Percentiles rank a stretch among this genome's conserved stretches.
Conservation (phyloP, 2,113 vertebrate species). For the Melanotaenia duboulayi region DNA sequence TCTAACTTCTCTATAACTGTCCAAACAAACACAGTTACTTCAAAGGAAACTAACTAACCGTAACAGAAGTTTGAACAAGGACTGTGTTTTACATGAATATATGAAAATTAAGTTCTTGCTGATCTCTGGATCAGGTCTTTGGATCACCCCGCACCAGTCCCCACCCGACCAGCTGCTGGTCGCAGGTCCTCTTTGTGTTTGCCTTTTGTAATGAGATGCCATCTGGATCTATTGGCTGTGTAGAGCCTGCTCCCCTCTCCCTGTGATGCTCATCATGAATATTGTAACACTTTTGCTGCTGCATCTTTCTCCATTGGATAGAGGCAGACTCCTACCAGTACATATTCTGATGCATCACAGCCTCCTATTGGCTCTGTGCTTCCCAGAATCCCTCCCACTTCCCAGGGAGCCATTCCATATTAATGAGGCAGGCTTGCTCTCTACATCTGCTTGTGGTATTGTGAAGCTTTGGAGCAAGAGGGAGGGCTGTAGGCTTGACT, state of each 20-base stretch:
- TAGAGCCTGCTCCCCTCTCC: constrained; percentile 78
- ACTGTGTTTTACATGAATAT: constrained; percentile 25
- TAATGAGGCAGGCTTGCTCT: constrained; percentile 79
- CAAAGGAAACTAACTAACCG: constrained; percentile 1
- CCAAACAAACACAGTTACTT: constrained; percentile 7
- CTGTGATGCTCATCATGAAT: constrained; percentile 80
- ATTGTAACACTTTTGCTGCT: constrained; percentile 50
- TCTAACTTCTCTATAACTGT: not conserved
- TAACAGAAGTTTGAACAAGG: constrained; percentile 20
- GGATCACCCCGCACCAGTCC: constrained; percentile 32
- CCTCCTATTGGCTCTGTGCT: constrained; percentile 64
- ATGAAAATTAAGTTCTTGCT: constrained; percentile 32
- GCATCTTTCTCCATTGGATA: constrained; percentile 56
- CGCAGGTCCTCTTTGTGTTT: constrained; percentile 69
- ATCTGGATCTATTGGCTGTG: constrained; percentile 78
- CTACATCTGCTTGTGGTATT: constrained; percentile 83
- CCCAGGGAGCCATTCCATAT: constrained; percentile 61
- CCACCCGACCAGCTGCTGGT: constrained; percentile 69
- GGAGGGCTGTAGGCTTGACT: constrained; percentile 77
- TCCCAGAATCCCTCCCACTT: constrained; percentile 43
- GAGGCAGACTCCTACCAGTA: constrained; percentile 27
- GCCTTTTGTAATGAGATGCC: constrained; percentile 80
- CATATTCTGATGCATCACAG: constrained; percentile 50
- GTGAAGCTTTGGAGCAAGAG: constrained; percentile 77
- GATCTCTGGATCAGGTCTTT: constrained; percentile 31